phyloP scores from a whole-genome alignment of 2,113 vertebrate genomes.

The Pedetes capensis region DNA sequence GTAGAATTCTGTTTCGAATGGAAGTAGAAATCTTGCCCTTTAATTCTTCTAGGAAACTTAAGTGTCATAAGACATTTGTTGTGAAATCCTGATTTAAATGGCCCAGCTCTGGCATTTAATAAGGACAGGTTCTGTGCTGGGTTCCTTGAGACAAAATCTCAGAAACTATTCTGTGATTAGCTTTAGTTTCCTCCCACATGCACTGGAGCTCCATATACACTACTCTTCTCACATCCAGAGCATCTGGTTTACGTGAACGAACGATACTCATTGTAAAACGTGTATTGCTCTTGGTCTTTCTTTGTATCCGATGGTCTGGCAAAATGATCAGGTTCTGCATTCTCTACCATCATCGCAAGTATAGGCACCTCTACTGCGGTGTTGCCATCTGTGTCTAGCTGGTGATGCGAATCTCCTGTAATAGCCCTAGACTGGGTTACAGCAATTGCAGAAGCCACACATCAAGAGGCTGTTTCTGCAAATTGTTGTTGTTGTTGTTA shows the following conservation, averaged over 20 bases:
- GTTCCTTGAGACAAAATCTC: background rate
- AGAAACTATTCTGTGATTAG: background rate
- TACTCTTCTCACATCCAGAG: background rate
- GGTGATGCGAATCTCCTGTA: background rate
- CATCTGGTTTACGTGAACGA: background rate
- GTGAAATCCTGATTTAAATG: background rate
- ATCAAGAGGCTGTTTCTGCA: too few species aligned
- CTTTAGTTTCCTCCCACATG: background rate
- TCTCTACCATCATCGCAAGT: background rate
- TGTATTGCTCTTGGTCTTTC: too few species aligned
- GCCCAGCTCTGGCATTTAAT: background rate
- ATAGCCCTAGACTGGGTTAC: too few species aligned
- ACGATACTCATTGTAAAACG: too few species aligned
- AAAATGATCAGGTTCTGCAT: background rate
- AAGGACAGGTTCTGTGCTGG: background rate
- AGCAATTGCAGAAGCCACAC: too few species aligned
- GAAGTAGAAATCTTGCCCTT: background rate
- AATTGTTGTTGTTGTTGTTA: too few species aligned
- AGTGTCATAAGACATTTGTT: background rate
- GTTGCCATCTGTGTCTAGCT: background rate
- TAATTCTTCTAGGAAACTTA: background rate
- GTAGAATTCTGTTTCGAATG: background rate
- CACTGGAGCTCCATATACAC: background rate
- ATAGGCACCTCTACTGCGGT: rapidly evolving
- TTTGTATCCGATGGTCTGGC: background rate